Percentiles rank a stretch among this genome's conserved stretches.
phyloP scores from a whole-genome alignment of 2,113 vertebrate species.

The Pygoscelis antarcticus region DNA sequence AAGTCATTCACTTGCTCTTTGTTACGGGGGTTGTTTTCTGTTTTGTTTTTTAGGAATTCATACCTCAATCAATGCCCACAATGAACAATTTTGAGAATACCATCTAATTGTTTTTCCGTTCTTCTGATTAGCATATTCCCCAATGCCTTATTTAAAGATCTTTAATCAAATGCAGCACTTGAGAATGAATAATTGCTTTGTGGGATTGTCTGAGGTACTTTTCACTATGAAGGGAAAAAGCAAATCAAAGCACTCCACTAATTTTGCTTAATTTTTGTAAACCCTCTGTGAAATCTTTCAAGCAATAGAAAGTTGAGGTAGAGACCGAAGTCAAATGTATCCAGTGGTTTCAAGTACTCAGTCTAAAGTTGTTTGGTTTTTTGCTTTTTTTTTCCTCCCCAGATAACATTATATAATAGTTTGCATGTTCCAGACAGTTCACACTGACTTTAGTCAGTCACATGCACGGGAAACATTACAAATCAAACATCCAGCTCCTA shows the following conservation, averaged over 20 bases:
- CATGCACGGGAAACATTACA: not conserved
- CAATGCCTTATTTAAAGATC: not conserved
- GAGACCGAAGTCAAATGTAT: not conserved
- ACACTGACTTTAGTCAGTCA: not conserved
- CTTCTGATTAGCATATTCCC: not conserved
- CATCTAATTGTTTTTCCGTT: not conserved
- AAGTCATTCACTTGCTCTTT: not conserved
- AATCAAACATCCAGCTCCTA: not conserved
- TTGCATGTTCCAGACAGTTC: not conserved
- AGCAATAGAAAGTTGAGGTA: not conserved
- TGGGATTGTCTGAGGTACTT: not conserved
- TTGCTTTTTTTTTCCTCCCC: accelerated
- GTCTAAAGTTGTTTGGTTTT: not conserved
- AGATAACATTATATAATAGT: not conserved
- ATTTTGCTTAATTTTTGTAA: not conserved
- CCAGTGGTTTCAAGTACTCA: not conserved
- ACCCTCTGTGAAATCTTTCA: not conserved
- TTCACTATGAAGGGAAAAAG: not conserved
- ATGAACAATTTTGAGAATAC: not conserved
- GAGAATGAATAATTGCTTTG: not conserved
- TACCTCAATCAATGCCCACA: not conserved
- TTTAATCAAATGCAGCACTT: constrained; percentile 16
- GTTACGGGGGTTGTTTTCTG: not conserved
- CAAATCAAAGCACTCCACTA: not conserved
- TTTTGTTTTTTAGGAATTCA: not conserved